phyloP scores from a whole-genome alignment of 2,113 vertebrate species.

The Chinchilla lanigera region DNA sequence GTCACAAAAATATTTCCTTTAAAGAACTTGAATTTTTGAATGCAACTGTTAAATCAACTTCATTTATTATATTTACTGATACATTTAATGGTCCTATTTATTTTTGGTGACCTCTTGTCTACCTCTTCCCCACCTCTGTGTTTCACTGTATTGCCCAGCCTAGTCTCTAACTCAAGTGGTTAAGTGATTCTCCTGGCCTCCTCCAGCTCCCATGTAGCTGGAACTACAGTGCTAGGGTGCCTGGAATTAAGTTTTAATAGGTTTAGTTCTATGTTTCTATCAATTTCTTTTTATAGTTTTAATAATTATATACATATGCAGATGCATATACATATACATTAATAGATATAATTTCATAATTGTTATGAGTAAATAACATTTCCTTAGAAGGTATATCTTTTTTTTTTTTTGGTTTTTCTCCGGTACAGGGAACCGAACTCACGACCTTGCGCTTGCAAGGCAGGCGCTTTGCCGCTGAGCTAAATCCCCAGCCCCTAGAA shows the following conservation, averaged over 20 bases:
- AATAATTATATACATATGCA: background rate
- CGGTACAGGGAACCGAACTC: no score
- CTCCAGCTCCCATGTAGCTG: background rate
- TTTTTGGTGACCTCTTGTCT: background rate
- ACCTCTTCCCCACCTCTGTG: background rate
- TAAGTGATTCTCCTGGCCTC: background rate
- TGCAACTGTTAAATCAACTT: background rate
- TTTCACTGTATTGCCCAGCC: background rate
- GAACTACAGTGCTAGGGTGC: background rate
- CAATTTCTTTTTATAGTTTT: background rate
- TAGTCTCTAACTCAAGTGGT: background rate
- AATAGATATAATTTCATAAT: background rate
- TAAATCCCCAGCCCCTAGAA: no score
- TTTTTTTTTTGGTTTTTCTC: no score
- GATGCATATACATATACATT: background rate
- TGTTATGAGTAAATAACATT: background rate
- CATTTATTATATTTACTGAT: background rate
- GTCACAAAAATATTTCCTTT: background rate
- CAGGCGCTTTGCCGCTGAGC: no score
- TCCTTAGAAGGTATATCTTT: background rate
- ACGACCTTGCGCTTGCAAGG: no score
- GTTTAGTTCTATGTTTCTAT: background rate
- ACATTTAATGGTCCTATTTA: background rate
- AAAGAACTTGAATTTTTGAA: background rate
- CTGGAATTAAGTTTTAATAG: background rate